Percentiles rank a stretch among this genome's conserved stretches.
These are phyloP conservation scores for Ctenochaetus hawaiiensis DNA, from an alignment of 2,797 vertebrate genomes.

Conservation along the genomic window DNA sequence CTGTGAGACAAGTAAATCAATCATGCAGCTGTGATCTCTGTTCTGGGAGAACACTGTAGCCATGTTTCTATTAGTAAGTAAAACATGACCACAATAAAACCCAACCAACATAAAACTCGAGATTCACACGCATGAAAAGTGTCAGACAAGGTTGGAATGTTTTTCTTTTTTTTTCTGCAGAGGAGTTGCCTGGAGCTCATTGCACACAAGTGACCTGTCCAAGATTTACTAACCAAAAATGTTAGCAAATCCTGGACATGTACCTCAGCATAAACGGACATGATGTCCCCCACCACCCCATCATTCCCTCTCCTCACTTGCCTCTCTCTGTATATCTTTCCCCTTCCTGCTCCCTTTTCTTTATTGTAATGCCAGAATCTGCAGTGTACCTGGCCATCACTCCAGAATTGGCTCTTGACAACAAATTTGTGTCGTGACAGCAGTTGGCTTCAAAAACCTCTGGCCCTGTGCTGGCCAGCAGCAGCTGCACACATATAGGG, in stretches of 20 bases:
- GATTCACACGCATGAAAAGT: constrained; percentile 23
- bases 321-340: constrained; percentile 24
- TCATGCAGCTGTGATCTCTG: constrained; percentile 5
- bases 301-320: constrained; percentile 40
- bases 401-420: constrained; percentile 64
- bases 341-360: constrained; percentile 31
- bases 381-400: constrained; percentile 66
- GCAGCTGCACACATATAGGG: constrained; percentile 69
- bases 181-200: constrained; percentile 38
- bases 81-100: constrained; percentile 34
- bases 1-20: neutral
- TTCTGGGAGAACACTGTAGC: constrained; percentile 20
- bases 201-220: constrained; percentile 20
- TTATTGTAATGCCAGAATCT: constrained; percentile 64
- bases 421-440: constrained; percentile 81
- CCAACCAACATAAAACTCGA: constrained; percentile 21
- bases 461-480: constrained; percentile 56
- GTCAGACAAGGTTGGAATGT: constrained; percentile 33
- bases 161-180: constrained; percentile 10
- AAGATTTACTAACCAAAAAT: constrained; percentile 46
- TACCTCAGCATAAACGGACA: constrained; percentile 56
- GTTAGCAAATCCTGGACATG: constrained; percentile 49
- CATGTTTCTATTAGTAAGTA: constrained; percentile 30
- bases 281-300: constrained; percentile 50
- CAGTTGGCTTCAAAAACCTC: constrained; percentile 66